These are phyloP conservation scores for Aphelinus atriplicis DNA, from an alignment of 1,140 invertebrate species.

Conservation along the genomic window DNA sequence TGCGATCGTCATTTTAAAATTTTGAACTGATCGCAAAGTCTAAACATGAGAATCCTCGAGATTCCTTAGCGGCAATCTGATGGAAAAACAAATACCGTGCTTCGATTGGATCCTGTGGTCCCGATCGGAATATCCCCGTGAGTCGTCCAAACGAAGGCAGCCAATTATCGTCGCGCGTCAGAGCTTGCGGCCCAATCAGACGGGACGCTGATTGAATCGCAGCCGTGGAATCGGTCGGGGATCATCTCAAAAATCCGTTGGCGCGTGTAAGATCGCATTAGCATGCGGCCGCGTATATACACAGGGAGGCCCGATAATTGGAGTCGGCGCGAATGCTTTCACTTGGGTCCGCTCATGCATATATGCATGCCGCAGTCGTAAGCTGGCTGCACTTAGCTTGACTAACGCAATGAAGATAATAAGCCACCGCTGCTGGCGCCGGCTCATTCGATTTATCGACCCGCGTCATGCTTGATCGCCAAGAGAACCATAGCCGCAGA, in stretches of 20 bases:
- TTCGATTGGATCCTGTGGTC: too few relatives aligned
- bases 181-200: too few relatives aligned
- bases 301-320: not conserved
- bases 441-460: conserved; percentile 25
- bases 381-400: not conserved
- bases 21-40: too few relatives aligned
- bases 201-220: too few relatives aligned
- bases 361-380: not conserved
- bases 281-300: not conserved
- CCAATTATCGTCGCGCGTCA: too few relatives aligned
- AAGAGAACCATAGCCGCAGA: not conserved
- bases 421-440: not conserved
- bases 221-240: too few relatives aligned
- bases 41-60: too few relatives aligned
- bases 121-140: too few relatives aligned
- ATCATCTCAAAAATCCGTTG: not conserved
- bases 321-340: not conserved
- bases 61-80: too few relatives aligned
- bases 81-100: too few relatives aligned
- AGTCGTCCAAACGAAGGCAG: too few relatives aligned
- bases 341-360: conserved; percentile 3
- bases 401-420: conserved; percentile 35
- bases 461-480: not conserved
- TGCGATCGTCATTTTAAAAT: too few relatives aligned
- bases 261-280: conserved; percentile 1